Percentiles rank a stretch among this genome's conserved stretches.
These are phyloP conservation scores for Tetheella fluctuosa DNA, from an alignment of 2,888 invertebrate species.

Conservation along the genomic window DNA sequence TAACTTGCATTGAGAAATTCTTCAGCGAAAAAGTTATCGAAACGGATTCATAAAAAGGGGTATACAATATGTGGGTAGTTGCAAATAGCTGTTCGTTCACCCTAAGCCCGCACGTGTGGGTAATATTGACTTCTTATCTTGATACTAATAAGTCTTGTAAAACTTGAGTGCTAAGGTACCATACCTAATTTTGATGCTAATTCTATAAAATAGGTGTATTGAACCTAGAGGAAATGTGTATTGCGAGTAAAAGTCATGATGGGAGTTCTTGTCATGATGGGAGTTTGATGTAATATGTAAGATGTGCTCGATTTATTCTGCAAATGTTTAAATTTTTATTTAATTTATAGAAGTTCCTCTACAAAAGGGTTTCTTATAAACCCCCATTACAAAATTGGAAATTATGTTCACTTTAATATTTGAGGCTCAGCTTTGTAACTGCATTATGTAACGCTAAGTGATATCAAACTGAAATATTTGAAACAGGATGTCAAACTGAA, in stretches of 20 bases:
- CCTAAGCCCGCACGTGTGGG: conserved; percentile 60
- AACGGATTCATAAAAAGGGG: conserved; percentile 12
- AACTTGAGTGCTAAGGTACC: too few relatives aligned
- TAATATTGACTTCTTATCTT: conserved; percentile 16
- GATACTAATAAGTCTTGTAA: not conserved
- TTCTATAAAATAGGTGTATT: conserved; percentile 10
- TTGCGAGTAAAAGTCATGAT: not conserved
- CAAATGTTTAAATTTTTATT: not conserved
- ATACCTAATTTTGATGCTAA: too few relatives aligned
- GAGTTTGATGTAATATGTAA: too few relatives aligned
- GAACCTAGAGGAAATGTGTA: conserved; percentile 2
- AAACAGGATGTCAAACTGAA: too few relatives aligned
- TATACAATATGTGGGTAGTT: conserved; percentile 52
- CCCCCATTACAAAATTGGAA: not conserved
- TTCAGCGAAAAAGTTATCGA: conserved; percentile 4
- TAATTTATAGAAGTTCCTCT: not conserved
- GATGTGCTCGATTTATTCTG: not conserved
- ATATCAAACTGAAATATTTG: not conserved
- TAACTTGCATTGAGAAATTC: not conserved
- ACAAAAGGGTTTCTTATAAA: not conserved
- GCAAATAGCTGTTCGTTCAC: conserved; percentile 63
- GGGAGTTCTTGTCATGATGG: too few relatives aligned
- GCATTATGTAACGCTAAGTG: not conserved
- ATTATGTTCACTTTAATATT: not conserved
- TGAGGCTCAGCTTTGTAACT: not conserved